Conservation (phyloP, 2,888 invertebrate genomes). For the Eupelmus urozonus region DNA sequence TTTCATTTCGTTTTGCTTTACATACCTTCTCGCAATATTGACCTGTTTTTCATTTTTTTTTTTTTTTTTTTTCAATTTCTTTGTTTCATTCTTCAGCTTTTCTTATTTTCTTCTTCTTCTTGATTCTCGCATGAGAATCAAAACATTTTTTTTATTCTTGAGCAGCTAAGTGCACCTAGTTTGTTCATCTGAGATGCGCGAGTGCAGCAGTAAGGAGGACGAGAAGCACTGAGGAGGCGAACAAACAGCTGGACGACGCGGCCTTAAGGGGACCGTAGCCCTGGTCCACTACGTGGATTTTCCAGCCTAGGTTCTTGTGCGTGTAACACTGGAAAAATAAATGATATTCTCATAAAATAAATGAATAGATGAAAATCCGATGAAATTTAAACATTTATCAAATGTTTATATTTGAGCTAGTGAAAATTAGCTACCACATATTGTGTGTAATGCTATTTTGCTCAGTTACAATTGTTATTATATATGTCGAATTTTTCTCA, state of each 20-base stretch:
- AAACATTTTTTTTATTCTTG: slow-evolving; percentile 27
- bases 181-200: slow-evolving; percentile 61
- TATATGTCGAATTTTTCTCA: too few species aligned
- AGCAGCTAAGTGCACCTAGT: background rate
- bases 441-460: too few species aligned
- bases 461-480: too few species aligned
- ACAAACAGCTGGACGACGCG: slow-evolving; percentile 53
- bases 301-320: slow-evolving; percentile 95
- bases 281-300: slow-evolving; percentile 90
- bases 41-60: slow-evolving; percentile 19
- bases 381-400: too few species aligned
- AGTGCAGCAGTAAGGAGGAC: slow-evolving; percentile 43
- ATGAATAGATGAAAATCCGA: too few species aligned
- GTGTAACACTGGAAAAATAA: slow-evolving; percentile 87
- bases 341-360: background rate
- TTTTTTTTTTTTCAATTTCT: slow-evolving; percentile 9
- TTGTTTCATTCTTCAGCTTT: background rate
- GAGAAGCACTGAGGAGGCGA: slow-evolving; percentile 51
- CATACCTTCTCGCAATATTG: slow-evolving; percentile 25
- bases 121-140: too few species aligned
- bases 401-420: too few species aligned
- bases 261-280: slow-evolving; percentile 77
- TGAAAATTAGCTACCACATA: too few species aligned
- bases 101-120: slow-evolving; percentile 5
- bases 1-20: slow-evolving; percentile 36